These are phyloP conservation scores for Caenorhabditis inopinata DNA, from an alignment of 1,140 invertebrate genomes.

Conservation along the genomic window DNA sequence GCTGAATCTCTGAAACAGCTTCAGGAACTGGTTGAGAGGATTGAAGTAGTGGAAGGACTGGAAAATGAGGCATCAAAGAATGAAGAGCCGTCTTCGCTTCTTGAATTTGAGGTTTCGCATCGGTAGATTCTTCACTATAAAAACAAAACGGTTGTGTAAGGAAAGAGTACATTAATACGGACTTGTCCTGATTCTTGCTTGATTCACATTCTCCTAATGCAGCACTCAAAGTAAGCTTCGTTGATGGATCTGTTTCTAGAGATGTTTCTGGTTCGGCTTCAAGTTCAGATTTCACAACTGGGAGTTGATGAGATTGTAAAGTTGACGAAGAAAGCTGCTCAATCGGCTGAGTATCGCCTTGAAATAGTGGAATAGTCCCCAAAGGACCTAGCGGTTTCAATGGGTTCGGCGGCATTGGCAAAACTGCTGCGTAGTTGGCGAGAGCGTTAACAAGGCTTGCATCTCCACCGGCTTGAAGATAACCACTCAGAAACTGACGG, in stretches of 20 bases:
- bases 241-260: background rate
- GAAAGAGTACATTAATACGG: too few species aligned
- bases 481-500: background rate
- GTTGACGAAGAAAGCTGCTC: too few species aligned
- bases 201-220: background rate
- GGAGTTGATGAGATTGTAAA: too few species aligned
- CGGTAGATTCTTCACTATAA: too few species aligned
- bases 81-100: background rate
- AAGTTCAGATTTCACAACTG: background rate
- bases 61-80: background rate
- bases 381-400: background rate
- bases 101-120: too few species aligned
- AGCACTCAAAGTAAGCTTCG: background rate
- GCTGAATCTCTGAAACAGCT: background rate
- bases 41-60: background rate
- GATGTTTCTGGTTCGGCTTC: background rate
- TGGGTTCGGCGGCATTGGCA: background rate
- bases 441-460: background rate
- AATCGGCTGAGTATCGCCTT: background rate
- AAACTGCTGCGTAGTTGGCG: background rate
- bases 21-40: background rate
- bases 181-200: too few species aligned
- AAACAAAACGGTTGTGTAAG: too few species aligned
- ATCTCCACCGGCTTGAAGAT: slow-evolving; percentile 1
- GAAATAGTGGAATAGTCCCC: background rate